phyloP scores from a whole-genome alignment of 2,113 vertebrate genomes.

The Myotis davidii region DNA sequence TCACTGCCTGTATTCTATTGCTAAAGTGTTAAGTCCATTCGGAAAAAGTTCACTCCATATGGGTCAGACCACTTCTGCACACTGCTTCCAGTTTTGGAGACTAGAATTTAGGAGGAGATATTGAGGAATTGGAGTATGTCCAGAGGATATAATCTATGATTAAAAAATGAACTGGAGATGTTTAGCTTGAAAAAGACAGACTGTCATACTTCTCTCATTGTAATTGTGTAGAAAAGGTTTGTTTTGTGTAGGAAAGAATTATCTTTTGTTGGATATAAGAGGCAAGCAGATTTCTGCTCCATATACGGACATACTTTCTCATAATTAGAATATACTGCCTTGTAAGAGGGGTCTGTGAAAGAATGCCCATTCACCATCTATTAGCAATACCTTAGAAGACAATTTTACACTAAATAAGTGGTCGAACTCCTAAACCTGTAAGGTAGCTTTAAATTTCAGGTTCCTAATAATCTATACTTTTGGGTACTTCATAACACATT shows the following conservation, averaged over 20 bases:
- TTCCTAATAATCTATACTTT: background rate
- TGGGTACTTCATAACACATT: background rate
- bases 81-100: background rate
- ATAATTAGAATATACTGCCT: constrained; percentile 4
- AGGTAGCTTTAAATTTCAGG: constrained; percentile 29
- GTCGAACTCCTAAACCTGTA: background rate
- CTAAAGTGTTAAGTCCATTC: background rate
- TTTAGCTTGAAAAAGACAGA: background rate
- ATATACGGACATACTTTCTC: background rate
- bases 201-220: background rate
- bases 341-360: background rate
- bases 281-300: background rate
- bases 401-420: background rate
- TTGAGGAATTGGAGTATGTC: background rate
- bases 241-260: background rate
- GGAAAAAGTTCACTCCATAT: background rate
- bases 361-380: background rate
- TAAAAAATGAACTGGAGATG: background rate
- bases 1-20: background rate
- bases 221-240: background rate
- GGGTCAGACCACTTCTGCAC: background rate
- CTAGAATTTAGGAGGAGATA: background rate
- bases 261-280: background rate
- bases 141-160: background rate
- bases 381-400: constrained; percentile 6